These are phyloP conservation scores for Galaxea fascicularis DNA, from an alignment of 92 coral and sea anemone species.

Conservation along the genomic window DNA sequence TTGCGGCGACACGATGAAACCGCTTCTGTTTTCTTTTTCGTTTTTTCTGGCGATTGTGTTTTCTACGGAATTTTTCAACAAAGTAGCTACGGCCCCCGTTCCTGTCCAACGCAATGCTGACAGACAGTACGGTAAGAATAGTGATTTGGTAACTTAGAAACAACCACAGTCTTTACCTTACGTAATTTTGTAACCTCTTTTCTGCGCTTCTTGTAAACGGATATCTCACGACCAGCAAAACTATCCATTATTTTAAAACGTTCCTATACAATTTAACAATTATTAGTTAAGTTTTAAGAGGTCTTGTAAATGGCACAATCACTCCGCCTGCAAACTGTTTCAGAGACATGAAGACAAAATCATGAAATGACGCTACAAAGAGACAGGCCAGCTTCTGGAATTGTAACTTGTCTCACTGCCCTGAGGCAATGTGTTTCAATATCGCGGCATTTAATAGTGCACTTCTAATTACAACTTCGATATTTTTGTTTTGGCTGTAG, in stretches of 20 bases:
- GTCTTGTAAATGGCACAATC: no score
- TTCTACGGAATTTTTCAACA: not conserved
- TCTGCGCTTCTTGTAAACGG: not conserved
- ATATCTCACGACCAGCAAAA: not conserved
- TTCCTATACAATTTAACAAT: no score
- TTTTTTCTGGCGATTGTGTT: not conserved
- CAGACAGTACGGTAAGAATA: conserved; percentile 20
- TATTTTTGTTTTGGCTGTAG: not conserved
- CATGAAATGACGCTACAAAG: no score
- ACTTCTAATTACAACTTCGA: not conserved
- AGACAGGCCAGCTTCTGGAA: not conserved
- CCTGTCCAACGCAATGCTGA: conserved; percentile 14
- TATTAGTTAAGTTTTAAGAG: no score
- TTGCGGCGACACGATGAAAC: not conserved
- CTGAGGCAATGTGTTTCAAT: not conserved
- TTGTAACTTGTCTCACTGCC: not conserved
- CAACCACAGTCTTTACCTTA: not conserved
- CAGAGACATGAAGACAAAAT: no score
- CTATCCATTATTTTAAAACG: no score
- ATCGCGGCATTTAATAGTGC: not conserved
- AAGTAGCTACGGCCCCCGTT: conserved; percentile 17
- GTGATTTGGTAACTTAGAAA: not conserved
- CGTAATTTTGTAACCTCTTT: not conserved
- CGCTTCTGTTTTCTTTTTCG: not conserved
- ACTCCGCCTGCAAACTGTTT: no score